Conservation (phyloP, 2,797 vertebrate genomes). For the Lutjanus argentimaculatus region DNA sequence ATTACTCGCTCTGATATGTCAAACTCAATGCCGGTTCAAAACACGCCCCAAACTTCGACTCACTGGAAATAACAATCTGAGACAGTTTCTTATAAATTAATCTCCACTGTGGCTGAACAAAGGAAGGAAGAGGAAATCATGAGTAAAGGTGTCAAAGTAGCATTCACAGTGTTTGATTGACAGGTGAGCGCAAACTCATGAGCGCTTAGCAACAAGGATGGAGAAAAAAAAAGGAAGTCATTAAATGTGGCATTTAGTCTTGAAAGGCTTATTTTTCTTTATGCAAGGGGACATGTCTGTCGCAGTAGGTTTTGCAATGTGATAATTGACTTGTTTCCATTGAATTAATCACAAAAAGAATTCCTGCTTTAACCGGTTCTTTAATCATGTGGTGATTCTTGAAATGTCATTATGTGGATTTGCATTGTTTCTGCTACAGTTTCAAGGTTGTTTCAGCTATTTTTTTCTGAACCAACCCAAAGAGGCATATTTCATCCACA, state of each 20-base stretch:
- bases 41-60: slow-evolving; percentile 26
- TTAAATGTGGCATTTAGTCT: slow-evolving; percentile 60
- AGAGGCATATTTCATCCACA: neutral
- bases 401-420: slow-evolving; percentile 35
- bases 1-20: slow-evolving; percentile 65
- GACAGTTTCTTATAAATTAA: slow-evolving; percentile 48
- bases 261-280: slow-evolving; percentile 14
- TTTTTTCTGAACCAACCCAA: slow-evolving; percentile 8
- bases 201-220: slow-evolving; percentile 15
- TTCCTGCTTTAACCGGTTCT: slow-evolving; percentile 1
- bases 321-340: slow-evolving; percentile 30
- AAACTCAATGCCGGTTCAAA: slow-evolving; percentile 53
- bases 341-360: slow-evolving; percentile 37
- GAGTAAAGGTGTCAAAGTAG: neutral
- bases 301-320: neutral
- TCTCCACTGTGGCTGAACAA: slow-evolving; percentile 8
- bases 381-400: slow-evolving; percentile 12
- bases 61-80: slow-evolving; percentile 43
- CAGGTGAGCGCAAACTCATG: slow-evolving; percentile 42
- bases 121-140: neutral
- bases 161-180: slow-evolving; percentile 40
- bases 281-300: neutral
- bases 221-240: slow-evolving; percentile 36
- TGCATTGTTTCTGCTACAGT: slow-evolving; percentile 17
- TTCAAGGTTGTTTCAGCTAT: slow-evolving; percentile 32